These are phyloP conservation scores for Sweltsa coloradensis DNA, from an alignment of 1,140 invertebrate genomes.

Conservation along the genomic window DNA sequence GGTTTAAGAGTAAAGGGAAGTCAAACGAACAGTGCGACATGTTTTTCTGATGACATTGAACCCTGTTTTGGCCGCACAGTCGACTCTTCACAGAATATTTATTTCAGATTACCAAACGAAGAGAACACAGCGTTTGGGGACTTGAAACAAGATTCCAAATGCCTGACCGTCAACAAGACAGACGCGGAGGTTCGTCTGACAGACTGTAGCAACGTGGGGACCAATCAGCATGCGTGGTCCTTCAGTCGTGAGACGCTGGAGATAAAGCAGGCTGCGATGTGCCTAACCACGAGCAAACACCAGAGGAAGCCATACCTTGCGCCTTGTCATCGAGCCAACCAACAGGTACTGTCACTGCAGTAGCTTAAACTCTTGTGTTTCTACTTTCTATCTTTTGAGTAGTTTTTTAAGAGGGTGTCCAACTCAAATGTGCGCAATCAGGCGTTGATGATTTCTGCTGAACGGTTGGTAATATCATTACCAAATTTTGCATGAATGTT, in stretches of 20 bases:
- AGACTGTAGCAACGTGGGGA: not conserved
- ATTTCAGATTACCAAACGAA: conserved; percentile 20
- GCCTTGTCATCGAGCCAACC: not conserved
- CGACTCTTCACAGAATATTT: no score
- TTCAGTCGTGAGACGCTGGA: not conserved
- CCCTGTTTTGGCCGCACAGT: no score
- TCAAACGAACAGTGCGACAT: no score
- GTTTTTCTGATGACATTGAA: no score
- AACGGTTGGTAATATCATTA: no score
- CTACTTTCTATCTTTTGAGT: no score
- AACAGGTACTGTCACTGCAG: not conserved
- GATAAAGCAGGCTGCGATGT: not conserved
- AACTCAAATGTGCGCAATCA: no score
- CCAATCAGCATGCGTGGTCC: conserved; percentile 5
- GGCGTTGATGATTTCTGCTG: no score
- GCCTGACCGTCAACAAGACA: conserved; percentile 14
- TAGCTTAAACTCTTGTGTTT: no score
- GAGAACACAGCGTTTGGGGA: conserved; percentile 29
- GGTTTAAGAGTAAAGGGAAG: no score
- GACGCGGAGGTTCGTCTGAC: not conserved
- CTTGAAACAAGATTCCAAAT: conserved; percentile 25
- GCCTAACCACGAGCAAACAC: not conserved
- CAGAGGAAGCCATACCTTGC: not conserved
- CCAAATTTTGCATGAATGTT: no score
- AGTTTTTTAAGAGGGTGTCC: no score